Percentiles rank a stretch among this genome's conserved stretches.
phyloP scores from a whole-genome alignment of 1,140 invertebrate species.

The Drosophila bifasciata region DNA sequence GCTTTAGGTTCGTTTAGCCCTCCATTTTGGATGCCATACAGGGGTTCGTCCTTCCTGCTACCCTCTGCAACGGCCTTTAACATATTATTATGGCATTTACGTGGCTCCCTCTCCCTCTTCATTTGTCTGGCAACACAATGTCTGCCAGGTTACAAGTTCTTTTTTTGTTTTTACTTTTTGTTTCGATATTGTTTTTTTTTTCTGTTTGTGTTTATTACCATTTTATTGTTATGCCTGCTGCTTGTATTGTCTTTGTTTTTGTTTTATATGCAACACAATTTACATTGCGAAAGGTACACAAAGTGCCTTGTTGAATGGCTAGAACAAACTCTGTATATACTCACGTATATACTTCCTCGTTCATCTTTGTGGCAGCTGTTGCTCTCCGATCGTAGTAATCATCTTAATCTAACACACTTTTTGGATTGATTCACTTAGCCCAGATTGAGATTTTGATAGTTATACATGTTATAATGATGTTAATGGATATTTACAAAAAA shows the following conservation, averaged over 20 bases:
- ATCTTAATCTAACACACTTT: not conserved
- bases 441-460: constrained; percentile 7
- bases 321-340: no score
- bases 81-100: constrained; percentile 52
- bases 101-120: constrained; percentile 24
- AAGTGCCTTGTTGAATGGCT: constrained; percentile 17
- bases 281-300: constrained; percentile 42
- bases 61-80: constrained; percentile 29
- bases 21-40: constrained; percentile 10
- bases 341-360: no score
- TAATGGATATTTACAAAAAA: constrained; percentile 10
- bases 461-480: constrained; percentile 1
- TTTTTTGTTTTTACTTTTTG: constrained; percentile 26
- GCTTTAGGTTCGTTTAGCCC: constrained; percentile 15
- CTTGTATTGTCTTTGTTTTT: constrained; percentile 17
- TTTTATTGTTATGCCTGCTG: constrained; percentile 59
- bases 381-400: not conserved
- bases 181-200: constrained; percentile 41
- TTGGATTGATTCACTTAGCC: constrained; percentile 1
- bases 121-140: constrained; percentile 18
- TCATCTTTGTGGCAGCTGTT: no score
- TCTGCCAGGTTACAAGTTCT: constrained; percentile 42
- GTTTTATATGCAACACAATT: constrained; percentile 31
- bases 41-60: not conserved
- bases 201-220: constrained; percentile 52